These are phyloP conservation scores for Apeltes quadracus DNA, from an alignment of 2,113 vertebrate species.

Conservation along the genomic window DNA sequence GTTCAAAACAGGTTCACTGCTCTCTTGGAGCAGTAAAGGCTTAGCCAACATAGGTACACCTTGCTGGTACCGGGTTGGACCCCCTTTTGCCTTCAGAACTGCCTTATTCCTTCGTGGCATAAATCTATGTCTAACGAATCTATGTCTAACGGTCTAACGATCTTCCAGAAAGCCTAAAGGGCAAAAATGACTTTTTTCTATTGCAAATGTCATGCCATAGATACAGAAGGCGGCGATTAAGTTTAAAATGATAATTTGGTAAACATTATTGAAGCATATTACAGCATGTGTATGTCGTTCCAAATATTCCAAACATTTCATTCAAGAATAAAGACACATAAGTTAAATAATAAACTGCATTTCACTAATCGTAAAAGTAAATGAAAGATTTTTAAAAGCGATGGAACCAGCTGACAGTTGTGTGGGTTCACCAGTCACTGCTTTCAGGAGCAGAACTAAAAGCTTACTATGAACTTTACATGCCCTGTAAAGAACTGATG, in stretches of 20 bases:
- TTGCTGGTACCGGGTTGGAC: too few species aligned
- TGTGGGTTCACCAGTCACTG: slow-evolving; percentile 15
- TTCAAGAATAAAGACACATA: neutral
- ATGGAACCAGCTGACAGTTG: slow-evolving; percentile 27
- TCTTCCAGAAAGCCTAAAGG: neutral
- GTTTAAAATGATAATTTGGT: neutral
- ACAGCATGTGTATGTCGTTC: neutral
- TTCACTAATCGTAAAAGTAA: neutral
- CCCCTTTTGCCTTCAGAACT: too few species aligned
- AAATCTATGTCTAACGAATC: too few species aligned
- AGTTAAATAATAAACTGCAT: neutral
- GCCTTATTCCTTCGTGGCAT: too few species aligned
- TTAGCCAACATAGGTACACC: slow-evolving; percentile 11
- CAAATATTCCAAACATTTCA: neutral
- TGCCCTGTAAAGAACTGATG: slow-evolving; percentile 18
- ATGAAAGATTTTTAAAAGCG: neutral
- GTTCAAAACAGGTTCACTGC: neutral
- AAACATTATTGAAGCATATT: neutral
- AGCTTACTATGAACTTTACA: slow-evolving; percentile 9
- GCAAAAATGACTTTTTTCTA: neutral
- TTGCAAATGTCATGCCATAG: neutral
- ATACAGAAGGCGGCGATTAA: neutral
- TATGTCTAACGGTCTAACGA: too few species aligned
- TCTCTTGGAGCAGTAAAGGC: neutral
- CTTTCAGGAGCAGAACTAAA: slow-evolving; percentile 9